A percentile compares a stretch with the other conserved stretches of the same genome.
These are phyloP conservation scores for Yasuhikotakia modesta DNA, from an alignment of 2,797 vertebrate species.

Conservation along the genomic window DNA sequence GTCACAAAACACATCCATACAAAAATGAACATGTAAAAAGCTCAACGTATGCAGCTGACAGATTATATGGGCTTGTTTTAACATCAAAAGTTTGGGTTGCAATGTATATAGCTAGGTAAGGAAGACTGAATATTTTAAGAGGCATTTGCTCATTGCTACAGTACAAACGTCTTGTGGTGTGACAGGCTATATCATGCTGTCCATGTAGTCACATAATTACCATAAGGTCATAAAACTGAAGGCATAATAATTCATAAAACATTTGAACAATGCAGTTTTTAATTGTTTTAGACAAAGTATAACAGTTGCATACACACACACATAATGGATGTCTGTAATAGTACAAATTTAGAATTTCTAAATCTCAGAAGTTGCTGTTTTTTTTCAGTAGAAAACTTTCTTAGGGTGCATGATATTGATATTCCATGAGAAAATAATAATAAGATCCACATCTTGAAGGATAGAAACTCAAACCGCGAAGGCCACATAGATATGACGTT, in stretches of 20 bases:
- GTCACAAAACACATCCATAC: neutral
- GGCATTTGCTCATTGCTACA: neutral
- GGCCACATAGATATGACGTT: slow-evolving; percentile 1
- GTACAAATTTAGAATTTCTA: neutral
- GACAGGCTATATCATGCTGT: neutral
- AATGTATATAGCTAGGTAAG: neutral
- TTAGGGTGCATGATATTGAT: neutral
- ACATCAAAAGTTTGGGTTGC: neutral
- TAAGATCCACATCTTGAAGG: neutral
- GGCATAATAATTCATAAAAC: neutral
- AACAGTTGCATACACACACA: neutral
- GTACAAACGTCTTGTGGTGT: neutral
- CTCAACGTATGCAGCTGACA: neutral
- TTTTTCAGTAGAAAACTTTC: neutral
- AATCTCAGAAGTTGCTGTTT: neutral
- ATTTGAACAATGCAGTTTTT: neutral
- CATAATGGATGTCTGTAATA: neutral
- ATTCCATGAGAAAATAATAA: slow-evolving; percentile 1
- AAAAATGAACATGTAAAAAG: neutral
- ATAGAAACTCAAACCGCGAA: slow-evolving; percentile 30
- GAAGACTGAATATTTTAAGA: neutral
- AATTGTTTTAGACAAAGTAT: neutral
- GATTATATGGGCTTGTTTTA: neutral
- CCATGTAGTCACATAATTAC: neutral
- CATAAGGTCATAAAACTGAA: slow-evolving; percentile 9